Evolutionary conservation across 2,797 vertebrate genomes (phyloP).

Genomic region (Galagoides demidoff): DNA sequence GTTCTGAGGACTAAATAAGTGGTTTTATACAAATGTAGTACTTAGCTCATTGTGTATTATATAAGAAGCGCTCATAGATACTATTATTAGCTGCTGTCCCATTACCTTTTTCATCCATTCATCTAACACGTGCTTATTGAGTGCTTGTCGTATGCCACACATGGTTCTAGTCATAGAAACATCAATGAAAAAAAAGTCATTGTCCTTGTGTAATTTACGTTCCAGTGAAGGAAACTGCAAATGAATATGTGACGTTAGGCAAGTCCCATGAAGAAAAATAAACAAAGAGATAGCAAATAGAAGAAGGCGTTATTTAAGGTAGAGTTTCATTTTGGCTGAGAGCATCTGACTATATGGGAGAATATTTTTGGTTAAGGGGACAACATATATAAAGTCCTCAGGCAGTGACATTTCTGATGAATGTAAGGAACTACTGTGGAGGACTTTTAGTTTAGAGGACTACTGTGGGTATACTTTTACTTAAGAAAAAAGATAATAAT

Average conservation of each 20-base stretch:
- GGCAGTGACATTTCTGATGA: not conserved
- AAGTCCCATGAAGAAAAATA: not conserved
- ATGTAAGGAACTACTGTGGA: not conserved
- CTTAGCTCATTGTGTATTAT: not conserved
- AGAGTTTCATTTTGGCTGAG: not conserved
- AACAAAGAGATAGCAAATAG: not conserved
- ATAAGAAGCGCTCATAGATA: not conserved
- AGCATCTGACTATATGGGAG: not conserved
- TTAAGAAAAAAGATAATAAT: not conserved
- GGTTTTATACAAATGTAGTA: not conserved
- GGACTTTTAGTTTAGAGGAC: not conserved
- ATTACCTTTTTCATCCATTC: not conserved
- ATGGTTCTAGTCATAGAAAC: not conserved
- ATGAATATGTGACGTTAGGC: not conserved
- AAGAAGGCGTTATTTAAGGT: not conserved
- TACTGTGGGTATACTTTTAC: not conserved
- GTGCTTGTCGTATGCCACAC: not conserved
- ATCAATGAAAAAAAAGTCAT: not conserved
- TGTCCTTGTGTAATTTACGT: not conserved
- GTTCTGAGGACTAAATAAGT: not conserved
- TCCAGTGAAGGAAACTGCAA: not conserved
- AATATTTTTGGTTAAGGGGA: not conserved
- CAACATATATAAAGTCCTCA: not conserved
- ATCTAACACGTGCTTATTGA: not conserved
- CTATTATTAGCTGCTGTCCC: not conserved